Evolutionary conservation across 2,113 vertebrate genomes (phyloP), one percentile per base, ranked within the genome.

Genomic region (Lampris incognitus): DNA sequence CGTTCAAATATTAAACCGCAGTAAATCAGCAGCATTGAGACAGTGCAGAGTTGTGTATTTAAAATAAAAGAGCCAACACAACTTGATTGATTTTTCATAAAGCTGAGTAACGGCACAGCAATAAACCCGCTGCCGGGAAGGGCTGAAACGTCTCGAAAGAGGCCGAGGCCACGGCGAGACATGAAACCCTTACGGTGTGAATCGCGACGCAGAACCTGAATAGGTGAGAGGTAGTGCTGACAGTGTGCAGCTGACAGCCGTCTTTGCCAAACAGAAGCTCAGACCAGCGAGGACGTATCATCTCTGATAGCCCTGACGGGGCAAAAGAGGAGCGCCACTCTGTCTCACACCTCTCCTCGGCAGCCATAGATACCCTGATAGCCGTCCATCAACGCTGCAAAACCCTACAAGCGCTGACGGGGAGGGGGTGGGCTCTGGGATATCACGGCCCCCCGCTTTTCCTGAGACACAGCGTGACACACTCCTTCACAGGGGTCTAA

Each of bases 231-330:
- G 78, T 62, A 67, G 51, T 74, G 71, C 56, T 72, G 77, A 73
- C 79, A 83, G 76, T 42, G 72, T 60, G 48, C 71, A 81, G 68
- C 81, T 79, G 66, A 51, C 59, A 78, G 62, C 75, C 79, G 64
- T 60, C 81, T 81, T 69, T 24, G 69, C 72, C 74, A 57, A 66
- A 58, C 60, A 73, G 57, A 60, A 50, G 54, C 10, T 10, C 58
- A 81, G 74, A 71, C 82, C 71, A 69, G 82, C 10, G 60, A 46
- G 78, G 66, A 50, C 48, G 24, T 76, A 78, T 74, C 44, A 70
- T 70, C 24, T 46, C 71, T 82, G 81, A 77, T 69, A 81, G 63
- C 54, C 46, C 44, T 52, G 68, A 81, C 72, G 69, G 59, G 65
- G 42, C 54, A 1, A 76, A 41, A 76, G 5, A 10, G 13, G 68